Base-by-base conservation (phyloP, 2,113 vertebrate species). In the Ptyas mucosa region DNA sequence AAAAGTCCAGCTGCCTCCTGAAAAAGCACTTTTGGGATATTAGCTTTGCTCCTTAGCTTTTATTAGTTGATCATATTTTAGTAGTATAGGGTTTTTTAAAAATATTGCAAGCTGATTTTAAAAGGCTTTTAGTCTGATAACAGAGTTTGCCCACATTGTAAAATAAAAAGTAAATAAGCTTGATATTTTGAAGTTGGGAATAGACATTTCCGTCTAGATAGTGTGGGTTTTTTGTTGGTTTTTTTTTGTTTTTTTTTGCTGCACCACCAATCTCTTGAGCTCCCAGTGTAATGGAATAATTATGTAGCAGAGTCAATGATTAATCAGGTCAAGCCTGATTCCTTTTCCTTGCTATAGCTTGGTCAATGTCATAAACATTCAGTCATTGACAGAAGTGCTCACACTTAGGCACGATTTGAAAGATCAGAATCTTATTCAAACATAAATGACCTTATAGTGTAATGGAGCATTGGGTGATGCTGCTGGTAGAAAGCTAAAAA, bases 391-490 rank as follows among this genome's bases (percentile, higher is more conserved):
- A 69, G 87, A 86, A 89, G 34, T 39, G 53, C 69, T 94, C 49
- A 11, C 4, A 81, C 24, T 93, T 90, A 91, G 93, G 69, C 95
- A 94, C 85, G 53, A 61, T 89, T 95, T 15, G 29, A 39, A 89
- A 94, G 90, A 92, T 91, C 12, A 54, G 93, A 94, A 92, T 89
- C 94, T 93, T 95, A 95, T 95, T 93, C 94, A 96, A 97, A 95
- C 12, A 95, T 94, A 95, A 96, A 94, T 24, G 89, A 91, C 93
- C 93, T 95, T 95, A 95, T 24, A 91, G 1, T 51, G 14, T 8
- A 57, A 86, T 39, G 91, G 93, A 75, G 94, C 94, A 61, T 0
- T 0, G 0, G 29, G 91, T 3, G 34, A 90, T 89, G 61, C 34
- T 86, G 61, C 64, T 88, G 58, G 2, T 93, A 52, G 94, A 0